Evolutionary conservation across 2,113 vertebrate species (phyloP).

Genomic region (Equus przewalskii): DNA sequence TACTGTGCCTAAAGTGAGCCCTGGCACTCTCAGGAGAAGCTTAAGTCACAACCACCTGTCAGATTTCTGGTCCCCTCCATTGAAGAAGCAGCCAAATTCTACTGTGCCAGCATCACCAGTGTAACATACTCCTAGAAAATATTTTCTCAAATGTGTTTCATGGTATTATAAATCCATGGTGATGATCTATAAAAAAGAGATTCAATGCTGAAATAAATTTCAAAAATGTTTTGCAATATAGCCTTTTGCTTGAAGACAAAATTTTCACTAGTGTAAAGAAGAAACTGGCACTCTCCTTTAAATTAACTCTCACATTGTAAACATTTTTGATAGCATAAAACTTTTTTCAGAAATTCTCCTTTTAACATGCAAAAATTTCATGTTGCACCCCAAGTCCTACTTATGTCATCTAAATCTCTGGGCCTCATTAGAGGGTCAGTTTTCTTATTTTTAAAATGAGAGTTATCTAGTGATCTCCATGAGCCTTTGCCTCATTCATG

Average conservation of each 20-base stretch:
- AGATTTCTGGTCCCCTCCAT: neutral
- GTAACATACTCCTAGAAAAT: neutral
- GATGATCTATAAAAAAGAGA: neutral
- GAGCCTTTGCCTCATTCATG: too few species aligned
- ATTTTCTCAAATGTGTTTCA: neutral
- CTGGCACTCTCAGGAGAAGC: neutral
- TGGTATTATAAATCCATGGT: neutral
- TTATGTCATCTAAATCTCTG: too few species aligned
- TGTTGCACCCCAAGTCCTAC: too few species aligned
- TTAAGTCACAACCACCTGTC: neutral
- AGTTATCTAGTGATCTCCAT: too few species aligned
- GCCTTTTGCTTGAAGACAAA: too few species aligned
- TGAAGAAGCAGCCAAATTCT: too few species aligned
- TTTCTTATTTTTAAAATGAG: too few species aligned
- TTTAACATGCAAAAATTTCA: neutral
- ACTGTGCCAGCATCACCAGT: too few species aligned
- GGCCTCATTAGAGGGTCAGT: too few species aligned
- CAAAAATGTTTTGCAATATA: too few species aligned
- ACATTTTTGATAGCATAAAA: neutral
- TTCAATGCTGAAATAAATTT: neutral
- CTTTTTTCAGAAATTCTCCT: neutral
- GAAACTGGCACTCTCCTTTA: neutral
- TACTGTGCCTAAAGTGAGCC: neutral
- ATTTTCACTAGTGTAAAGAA: too few species aligned
- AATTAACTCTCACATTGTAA: neutral